phyloP scores from a whole-genome alignment of 2,888 invertebrate genomes.

The Epirrita christyi region DNA sequence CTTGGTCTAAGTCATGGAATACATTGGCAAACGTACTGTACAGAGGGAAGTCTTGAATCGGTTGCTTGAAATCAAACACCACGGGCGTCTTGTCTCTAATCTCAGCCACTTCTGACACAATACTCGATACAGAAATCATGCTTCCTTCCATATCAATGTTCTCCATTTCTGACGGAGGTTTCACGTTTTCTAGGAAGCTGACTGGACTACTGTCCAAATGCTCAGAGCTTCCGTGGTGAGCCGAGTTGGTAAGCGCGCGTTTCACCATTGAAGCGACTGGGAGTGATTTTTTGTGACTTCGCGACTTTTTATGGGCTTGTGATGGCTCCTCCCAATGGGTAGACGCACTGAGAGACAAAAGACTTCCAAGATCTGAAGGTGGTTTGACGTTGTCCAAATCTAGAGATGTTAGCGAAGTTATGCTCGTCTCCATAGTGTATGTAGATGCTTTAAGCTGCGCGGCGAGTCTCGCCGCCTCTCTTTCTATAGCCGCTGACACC shows the following conservation, averaged over 20 bases:
- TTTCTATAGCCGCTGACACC: conserved; percentile 89
- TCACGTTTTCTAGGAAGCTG: conserved; percentile 91
- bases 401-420: conserved; percentile 85
- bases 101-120: conserved; percentile 91
- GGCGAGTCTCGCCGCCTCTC: conserved; percentile 89
- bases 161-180: conserved; percentile 93
- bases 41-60: conserved; percentile 77
- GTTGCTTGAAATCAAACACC: conserved; percentile 85
- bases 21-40: conserved; percentile 69
- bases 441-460: conserved; percentile 66
- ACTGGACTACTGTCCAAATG: conserved; percentile 84
- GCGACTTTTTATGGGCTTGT: conserved; percentile 62
- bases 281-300: conserved; percentile 87
- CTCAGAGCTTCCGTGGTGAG: conserved; percentile 85
- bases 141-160: conserved; percentile 92
- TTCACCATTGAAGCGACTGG: conserved; percentile 89
- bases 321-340: conserved; percentile 78
- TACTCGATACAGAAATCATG: conserved; percentile 93
- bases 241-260: conserved; percentile 87
- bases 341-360: conserved; percentile 82
- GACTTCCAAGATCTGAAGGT: conserved; percentile 90
- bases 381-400: conserved; percentile 91
- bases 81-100: conserved; percentile 72
- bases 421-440: conserved; percentile 83
- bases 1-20: conserved; percentile 87